Evolutionary conservation across 1,140 invertebrate species (phyloP).

Genomic region (Drosophila saltans): DNA sequence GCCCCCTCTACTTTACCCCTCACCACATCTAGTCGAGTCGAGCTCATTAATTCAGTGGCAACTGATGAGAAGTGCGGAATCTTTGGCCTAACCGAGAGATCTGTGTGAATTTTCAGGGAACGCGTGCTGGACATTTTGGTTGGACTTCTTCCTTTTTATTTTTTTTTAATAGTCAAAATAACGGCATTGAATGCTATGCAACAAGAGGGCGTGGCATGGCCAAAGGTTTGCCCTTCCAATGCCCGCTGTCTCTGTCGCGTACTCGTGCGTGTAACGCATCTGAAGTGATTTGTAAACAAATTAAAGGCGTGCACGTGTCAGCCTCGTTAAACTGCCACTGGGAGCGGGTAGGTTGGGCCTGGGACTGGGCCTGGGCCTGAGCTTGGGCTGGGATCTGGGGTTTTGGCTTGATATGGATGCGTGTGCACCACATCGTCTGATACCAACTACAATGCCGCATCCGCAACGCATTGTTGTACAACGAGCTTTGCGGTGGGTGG

Average conservation of each 20-base stretch:
- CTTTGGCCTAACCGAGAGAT: constrained; percentile 13
- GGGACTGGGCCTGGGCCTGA: constrained; percentile 5
- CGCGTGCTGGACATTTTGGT: constrained; percentile 51
- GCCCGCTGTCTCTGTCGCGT: constrained; percentile 18
- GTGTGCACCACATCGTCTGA: constrained; percentile 40
- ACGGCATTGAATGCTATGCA: background rate
- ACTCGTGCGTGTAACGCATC: constrained; percentile 80
- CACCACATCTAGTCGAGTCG: constrained; percentile 28
- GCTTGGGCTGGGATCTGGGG: background rate
- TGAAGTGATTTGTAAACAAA: constrained; percentile 83
- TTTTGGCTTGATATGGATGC: constrained; percentile 35
- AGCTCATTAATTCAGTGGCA: constrained; percentile 60
- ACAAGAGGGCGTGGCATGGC: constrained; percentile 43
- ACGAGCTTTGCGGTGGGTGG: constrained; percentile 46
- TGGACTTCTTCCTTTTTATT: constrained; percentile 30
- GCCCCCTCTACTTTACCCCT: background rate
- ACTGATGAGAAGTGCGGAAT: constrained; percentile 23
- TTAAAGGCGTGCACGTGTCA: constrained; percentile 82
- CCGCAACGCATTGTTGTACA: constrained; percentile 29
- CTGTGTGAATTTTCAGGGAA: constrained; percentile 25
- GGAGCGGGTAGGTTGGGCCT: constrained; percentile 32
- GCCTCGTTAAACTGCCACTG: constrained; percentile 58
- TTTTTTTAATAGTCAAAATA: constrained; percentile 50
- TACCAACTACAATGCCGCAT: constrained; percentile 45
- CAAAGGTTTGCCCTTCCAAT: background rate